Conservation (phyloP, 2,113 vertebrate genomes). For the Sakesphorus luctuosus region DNA sequence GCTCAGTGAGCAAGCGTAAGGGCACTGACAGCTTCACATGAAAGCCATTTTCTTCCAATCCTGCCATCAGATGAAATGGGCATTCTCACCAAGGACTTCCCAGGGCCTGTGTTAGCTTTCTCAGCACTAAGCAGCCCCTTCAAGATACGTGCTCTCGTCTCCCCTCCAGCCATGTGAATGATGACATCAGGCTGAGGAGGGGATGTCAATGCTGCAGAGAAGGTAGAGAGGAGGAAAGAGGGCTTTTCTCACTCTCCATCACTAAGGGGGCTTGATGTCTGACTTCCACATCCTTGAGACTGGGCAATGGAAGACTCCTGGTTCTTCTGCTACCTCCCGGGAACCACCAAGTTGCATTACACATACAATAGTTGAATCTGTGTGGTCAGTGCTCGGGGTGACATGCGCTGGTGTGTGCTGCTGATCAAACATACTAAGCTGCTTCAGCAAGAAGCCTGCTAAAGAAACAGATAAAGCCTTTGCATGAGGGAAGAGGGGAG, state of each 20-base stretch:
- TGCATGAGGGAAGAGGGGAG: not conserved
- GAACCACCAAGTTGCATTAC: not conserved
- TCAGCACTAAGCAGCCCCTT: not conserved
- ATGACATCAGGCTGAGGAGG: not conserved
- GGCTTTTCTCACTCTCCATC: not conserved
- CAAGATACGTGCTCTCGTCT: not conserved
- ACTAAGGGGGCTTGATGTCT: not conserved
- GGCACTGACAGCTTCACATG: not conserved
- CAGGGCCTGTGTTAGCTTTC: not conserved
- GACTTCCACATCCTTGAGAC: not conserved
- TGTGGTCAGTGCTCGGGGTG: not conserved
- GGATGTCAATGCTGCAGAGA: not conserved
- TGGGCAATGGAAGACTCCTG: not conserved
- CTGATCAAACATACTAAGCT: not conserved
- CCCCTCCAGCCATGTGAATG: not conserved
- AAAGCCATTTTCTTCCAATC: not conserved
- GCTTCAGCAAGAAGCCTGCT: not conserved
- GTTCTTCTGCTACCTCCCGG: not conserved
- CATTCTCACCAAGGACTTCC: not conserved
- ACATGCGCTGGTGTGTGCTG: accelerated
- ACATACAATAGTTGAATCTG: not conserved
- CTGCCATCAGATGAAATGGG: not conserved
- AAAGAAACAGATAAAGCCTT: not conserved
- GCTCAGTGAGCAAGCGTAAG: not conserved
- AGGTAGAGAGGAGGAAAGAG: not conserved